Evolutionary conservation across 2,113 vertebrate species (phyloP), one percentile per base, ranked within the genome.

Genomic region (Maccullochella peelii): DNA sequence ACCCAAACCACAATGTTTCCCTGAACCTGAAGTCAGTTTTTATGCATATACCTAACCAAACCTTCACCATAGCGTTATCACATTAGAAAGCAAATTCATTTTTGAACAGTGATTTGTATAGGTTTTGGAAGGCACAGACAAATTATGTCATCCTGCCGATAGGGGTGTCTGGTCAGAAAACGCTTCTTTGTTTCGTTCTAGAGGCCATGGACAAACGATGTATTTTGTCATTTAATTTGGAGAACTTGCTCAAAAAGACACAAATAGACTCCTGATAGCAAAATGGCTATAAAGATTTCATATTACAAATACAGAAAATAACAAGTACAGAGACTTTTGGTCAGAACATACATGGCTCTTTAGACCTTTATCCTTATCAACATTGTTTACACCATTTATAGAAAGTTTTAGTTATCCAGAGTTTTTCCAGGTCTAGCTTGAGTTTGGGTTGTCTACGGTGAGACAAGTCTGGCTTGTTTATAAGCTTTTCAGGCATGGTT

Each of bases 401-500:
- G 49, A 1, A 66, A 66, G 18, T 27, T 59, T 58, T 50, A 57
- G 21, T 25, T 27, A 33, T 73, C 59, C 33, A 62, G 20, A 71
- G 40, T 55, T 70, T 75, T 77, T 73, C 36, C 65, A 86, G 68
- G 54, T 50, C 70, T 40, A 36, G 25, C 21, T 44, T 68, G 18
- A 77, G 83, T 87, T 79, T 73, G 33, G 42, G 7, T 72, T 77
- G 54, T 76, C 40, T 49, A 12, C 2, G 1, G 4, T 4, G 18
- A 50, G 67, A 33, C 16, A 20, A 8, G 25, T 1, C 52, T 83
- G 63, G 18, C 40, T 80, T 87, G 44, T 74, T 78, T 27, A 62
- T 62, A 74, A 54, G 33, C 59, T 80, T 72, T 73, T 50, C 40
- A 77, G 58, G 57, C 33, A 72, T 49, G 33, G 8, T 50, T 66